Base-by-base conservation (phyloP, 2,797 vertebrate species). In the Kryptopterus vitreolus region DNA sequence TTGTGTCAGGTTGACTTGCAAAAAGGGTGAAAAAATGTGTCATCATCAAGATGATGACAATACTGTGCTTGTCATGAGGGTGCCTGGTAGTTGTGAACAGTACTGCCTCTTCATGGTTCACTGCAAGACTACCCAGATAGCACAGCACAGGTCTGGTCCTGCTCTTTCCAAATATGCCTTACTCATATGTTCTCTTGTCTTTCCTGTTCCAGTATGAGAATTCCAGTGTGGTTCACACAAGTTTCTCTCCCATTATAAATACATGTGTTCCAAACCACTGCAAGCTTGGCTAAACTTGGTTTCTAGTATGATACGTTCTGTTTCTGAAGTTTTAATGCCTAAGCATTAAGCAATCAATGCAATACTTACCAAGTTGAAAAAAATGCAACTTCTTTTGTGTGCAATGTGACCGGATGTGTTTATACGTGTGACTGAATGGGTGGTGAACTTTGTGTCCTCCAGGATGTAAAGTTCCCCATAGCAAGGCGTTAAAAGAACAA, bases 401-500 rank as follows among this genome's bases (percentile, higher is more conserved):
- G n/a, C 5, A 61, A 18, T 33, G 35, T 29, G 26, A 61, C n/a
- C 57, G 53, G 74, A 38, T 74, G 70, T 77, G 52, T 52, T 58
- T 29, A 77, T 59, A 38, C 55, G 48, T 35, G 22, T 71, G 50
- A 66, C 18, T 79, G 73, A 46, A 31, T 82, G 77, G 52, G 59
- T 80, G 68, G 82, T 82, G 79, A 84, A 81, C 80, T 79, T 78
- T 81, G 48, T 82, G 74, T 84, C 85, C 78, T 82, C 83, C 90
- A 93, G 94, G 93, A 94, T 92, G 87, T 89, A 63, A 59, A 81
- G 69, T 88, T 88, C 87, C 94, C 91, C 86, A 11, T 77, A 93
- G 93, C 89, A 81, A 78, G 26, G 86, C 81, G 85, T 43, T 77
- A 89, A 88, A 86, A 90, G 85, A 88, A 86, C 90, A 94, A 94